Conservation (phyloP, 2,113 vertebrate genomes). For the Passerina amoena region DNA sequence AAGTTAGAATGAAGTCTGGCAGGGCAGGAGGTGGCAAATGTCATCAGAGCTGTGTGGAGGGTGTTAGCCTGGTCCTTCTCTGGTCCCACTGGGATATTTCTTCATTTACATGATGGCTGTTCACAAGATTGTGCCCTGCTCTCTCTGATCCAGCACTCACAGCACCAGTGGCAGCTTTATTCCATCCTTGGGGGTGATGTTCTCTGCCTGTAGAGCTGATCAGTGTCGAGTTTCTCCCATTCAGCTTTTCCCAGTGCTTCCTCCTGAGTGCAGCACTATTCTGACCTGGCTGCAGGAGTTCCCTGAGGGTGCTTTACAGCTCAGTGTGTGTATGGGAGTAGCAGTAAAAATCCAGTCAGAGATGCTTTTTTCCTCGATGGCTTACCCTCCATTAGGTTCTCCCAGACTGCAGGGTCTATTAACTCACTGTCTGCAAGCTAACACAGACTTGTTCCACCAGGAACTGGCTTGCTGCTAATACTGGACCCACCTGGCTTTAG, state of each 20-base stretch:
- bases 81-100: neutral
- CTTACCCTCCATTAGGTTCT: conserved; percentile 10
- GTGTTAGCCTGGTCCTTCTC: neutral
- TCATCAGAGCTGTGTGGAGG: neutral
- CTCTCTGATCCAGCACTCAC: neutral
- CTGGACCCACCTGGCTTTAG: conserved; percentile 34
- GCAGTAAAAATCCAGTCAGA: conserved; percentile 50
- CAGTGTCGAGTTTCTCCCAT: neutral
- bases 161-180: neutral
- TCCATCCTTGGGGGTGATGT: neutral
- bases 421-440: conserved; percentile 29
- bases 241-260: neutral
- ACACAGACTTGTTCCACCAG: conserved; percentile 52
- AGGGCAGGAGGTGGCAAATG: neutral
- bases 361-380: conserved; percentile 45
- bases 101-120: neutral
- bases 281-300: neutral
- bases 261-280: neutral
- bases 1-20: neutral
- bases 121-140: neutral
- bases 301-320: conserved; percentile 24
- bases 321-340: conserved; percentile 26
- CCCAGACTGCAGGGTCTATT: neutral
- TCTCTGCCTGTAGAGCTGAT: neutral
- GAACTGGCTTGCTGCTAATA: conserved; percentile 50